Evolutionary conservation across 2,888 invertebrate genomes (phyloP), one percentile per base, ranked within the genome.

Genomic region (Frankliniella fusca): DNA sequence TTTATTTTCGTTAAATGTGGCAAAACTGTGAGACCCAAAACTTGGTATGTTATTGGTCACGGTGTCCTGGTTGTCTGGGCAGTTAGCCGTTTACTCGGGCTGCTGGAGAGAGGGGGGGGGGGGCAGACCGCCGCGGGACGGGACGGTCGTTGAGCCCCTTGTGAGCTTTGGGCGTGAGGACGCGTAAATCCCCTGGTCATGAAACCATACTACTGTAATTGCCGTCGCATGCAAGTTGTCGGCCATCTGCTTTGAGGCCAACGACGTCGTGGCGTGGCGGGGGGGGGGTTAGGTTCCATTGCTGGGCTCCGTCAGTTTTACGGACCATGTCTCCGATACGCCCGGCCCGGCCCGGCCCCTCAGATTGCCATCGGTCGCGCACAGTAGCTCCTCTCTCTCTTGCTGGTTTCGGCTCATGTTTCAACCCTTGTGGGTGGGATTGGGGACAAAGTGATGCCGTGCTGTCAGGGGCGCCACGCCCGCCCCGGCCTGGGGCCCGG

Each of bases 161-260:
- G 38, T 38, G 38, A 38, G 38, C 38, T 38, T 38, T 61, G 61
- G 61, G 61, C 61, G 18, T 61, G 38, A 61, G 61, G 61, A 61
- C 61, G 61, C 61, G 61, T 61, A 61, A 61, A 61, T 61, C 61
- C 61, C 61, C 15, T n/a, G 61, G 61, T 61, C 61, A 61, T 61
- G 61, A 61, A 61, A 61, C 61, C 61, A 61, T 61, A 61, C 61
- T n/a, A 38, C 38, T 38, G 38, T 38, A 38, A 38, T 38, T 38
- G 38, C 38, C 38, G 38, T 38, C 38, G 38, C 38, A 38, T 38
- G 38, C 38, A 38, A 38, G 38, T 38, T 38, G 38, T 38, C 38
- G 5, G 38, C 38, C 38, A 38, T 38, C 38, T 38, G 38, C 38
- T 38, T 38, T 38, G 61, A 61, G 61, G 61, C 15, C 54, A 12